These are phyloP conservation scores for Gisinianus flammeolus DNA, from an alignment of 2,888 invertebrate species.

Conservation along the genomic window DNA sequence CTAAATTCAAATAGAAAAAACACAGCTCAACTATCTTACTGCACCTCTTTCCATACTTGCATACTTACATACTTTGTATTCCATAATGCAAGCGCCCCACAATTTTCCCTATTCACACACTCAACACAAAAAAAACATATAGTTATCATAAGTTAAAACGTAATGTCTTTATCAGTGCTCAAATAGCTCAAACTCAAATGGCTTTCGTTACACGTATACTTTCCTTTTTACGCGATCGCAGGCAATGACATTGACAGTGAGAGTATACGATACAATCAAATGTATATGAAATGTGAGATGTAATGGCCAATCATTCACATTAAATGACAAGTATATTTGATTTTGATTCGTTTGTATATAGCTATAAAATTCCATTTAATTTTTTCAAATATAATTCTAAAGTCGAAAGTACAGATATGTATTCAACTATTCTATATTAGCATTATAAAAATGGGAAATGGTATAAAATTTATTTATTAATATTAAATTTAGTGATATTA, in stretches of 20 bases:
- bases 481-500: too few relatives aligned
- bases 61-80: not conserved
- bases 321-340: too few relatives aligned
- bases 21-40: not conserved
- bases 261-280: too few relatives aligned
- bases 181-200: not conserved
- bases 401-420: too few relatives aligned
- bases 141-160: not conserved
- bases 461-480: not conserved
- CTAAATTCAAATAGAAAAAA: not conserved
- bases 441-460: constrained; percentile 7
- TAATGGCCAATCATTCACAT: too few relatives aligned
- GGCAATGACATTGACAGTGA: not conserved
- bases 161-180: not conserved
- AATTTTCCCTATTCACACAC: not conserved
- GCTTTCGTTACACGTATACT: not conserved
- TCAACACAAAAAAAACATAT: not conserved
- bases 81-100: too few relatives aligned
- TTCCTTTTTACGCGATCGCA: not conserved
- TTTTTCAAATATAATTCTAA: too few relatives aligned
- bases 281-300: too few relatives aligned
- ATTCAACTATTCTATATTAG: too few relatives aligned
- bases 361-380: too few relatives aligned
- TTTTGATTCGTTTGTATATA: too few relatives aligned
- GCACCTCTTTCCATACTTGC: not conserved